phyloP scores from a whole-genome alignment of 2,797 vertebrate species.

The Argentina silus region DNA sequence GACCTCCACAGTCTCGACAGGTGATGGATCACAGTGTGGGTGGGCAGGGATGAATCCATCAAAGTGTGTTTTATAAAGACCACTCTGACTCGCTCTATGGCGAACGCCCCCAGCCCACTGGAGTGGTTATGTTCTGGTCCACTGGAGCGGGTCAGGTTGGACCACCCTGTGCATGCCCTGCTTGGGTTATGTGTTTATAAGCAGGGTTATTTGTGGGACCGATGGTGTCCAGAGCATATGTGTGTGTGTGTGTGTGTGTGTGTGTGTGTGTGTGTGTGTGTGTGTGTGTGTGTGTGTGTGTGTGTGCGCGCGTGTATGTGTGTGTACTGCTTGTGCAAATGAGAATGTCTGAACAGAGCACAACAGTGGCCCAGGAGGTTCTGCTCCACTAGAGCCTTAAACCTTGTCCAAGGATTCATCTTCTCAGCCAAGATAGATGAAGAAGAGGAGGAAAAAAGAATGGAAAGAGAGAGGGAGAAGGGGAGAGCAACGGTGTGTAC shows the following conservation, averaged over 20 bases:
- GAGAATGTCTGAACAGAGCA: slow-evolving; percentile 15
- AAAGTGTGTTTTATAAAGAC: slow-evolving; percentile 73
- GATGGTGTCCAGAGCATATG: background rate
- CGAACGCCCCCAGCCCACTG: slow-evolving; percentile 51
- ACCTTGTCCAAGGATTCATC: slow-evolving; percentile 59
- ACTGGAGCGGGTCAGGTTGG: slow-evolving; percentile 57
- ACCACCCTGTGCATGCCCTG: slow-evolving; percentile 38
- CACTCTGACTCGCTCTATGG: slow-evolving; percentile 68
- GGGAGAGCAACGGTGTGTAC: slow-evolving; percentile 50
- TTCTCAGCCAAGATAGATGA: slow-evolving; percentile 46
- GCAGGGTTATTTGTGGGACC: slow-evolving; percentile 43
- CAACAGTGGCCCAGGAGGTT: slow-evolving; percentile 31
- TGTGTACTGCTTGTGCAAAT: slow-evolving; percentile 18
- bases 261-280: slow-evolving; percentile 9
- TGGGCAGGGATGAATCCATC: slow-evolving; percentile 59
- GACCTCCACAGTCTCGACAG: slow-evolving; percentile 67
- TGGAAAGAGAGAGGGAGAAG: slow-evolving; percentile 12
- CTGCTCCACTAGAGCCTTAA: slow-evolving; percentile 56
- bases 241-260: slow-evolving; percentile 5
- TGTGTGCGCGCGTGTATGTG: background rate
- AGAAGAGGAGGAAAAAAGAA: slow-evolving; percentile 30
- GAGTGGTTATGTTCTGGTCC: slow-evolving; percentile 67
- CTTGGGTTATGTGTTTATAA: slow-evolving; percentile 51
- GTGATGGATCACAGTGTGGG: slow-evolving; percentile 70
- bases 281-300: slow-evolving; percentile 8